These are phyloP conservation scores for Climacteris rufus DNA, from an alignment of 2,113 vertebrate species.

Conservation along the genomic window DNA sequence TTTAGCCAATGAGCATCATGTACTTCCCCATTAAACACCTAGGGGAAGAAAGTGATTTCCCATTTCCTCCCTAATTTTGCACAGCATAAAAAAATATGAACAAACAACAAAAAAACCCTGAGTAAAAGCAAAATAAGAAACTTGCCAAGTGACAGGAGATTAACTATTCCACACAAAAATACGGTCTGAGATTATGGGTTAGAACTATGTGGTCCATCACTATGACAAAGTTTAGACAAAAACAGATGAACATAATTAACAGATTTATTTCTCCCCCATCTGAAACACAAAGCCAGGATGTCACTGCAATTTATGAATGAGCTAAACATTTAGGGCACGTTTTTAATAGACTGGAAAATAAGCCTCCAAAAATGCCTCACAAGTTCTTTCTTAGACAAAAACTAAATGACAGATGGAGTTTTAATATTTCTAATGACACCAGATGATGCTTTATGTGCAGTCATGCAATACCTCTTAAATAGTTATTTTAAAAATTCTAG, in stretches of 20 bases:
- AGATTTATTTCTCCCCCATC: not conserved
- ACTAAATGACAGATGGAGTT: constrained; percentile 18
- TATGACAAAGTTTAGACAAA: not conserved
- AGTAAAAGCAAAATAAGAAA: not conserved
- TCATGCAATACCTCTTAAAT: not conserved
- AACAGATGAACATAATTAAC: not conserved
- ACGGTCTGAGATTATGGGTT: not conserved
- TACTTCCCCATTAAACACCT: not conserved
- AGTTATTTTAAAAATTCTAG: not conserved
- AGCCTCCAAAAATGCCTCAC: not conserved
- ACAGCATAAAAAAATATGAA: not conserved
- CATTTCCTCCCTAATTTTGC: not conserved
- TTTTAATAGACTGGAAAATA: not conserved
- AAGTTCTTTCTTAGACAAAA: not conserved
- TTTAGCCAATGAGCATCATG: not conserved
- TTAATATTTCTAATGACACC: not conserved
- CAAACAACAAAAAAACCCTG: not conserved
- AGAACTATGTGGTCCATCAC: not conserved
- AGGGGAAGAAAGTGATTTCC: not conserved
- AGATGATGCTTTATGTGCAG: not conserved
- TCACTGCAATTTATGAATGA: not conserved
- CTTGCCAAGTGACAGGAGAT: not conserved
- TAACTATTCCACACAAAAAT: not conserved
- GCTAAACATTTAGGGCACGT: not conserved
- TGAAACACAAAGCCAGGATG: not conserved